Base-by-base conservation (phyloP, 2,797 vertebrate species). In the Enteromius argenteus region DNA sequence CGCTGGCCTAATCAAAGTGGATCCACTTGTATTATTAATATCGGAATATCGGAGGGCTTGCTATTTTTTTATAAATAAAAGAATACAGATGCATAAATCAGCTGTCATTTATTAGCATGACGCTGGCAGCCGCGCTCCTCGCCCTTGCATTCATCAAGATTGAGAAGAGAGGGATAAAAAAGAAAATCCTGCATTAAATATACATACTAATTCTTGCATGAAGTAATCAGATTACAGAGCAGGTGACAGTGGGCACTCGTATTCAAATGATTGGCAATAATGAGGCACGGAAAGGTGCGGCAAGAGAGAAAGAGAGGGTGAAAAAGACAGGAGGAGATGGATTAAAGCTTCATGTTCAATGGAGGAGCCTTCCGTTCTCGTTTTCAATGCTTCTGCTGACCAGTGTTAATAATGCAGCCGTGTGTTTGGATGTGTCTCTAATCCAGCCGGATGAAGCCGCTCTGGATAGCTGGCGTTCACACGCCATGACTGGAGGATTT, bases 11-110 rank as follows among this genome's bases (percentile, higher is more conserved):
- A 99, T 99, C 98, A 99, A 99, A 99, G 97, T 99, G 97, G 98
- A 99, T 98, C 97, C 98, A 98, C 97, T 99, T 99, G 97, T 99
- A 99, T 99, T 99, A 99, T 99, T 99, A 99, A 99, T 99, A 99
- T 97, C 97, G 97, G 97, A 98, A 98, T 80, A 99, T 99, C 97
- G 97, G 97, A 96, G 97, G 95, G 96, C 97, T 97, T 99, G 97
- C 97, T 98, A 97, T 98, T 99, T 97, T 32, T 93, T 98, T 97
- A 99, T 99, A 99, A 99, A 99, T 99, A 99, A 99, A 99, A 99
- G 97, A 99, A 99, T 99, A 98, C 97, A 98, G 97, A 97, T 97
- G 97, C 98, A 99, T 98, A 98, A 98, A 99, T 99, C 97, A 98
- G 97, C 97, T 99, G 97, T 99, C 98, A 98, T 98, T 98, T 98